phyloP scores from a whole-genome alignment of 2,113 vertebrate genomes.

The Regulus satrapa region DNA sequence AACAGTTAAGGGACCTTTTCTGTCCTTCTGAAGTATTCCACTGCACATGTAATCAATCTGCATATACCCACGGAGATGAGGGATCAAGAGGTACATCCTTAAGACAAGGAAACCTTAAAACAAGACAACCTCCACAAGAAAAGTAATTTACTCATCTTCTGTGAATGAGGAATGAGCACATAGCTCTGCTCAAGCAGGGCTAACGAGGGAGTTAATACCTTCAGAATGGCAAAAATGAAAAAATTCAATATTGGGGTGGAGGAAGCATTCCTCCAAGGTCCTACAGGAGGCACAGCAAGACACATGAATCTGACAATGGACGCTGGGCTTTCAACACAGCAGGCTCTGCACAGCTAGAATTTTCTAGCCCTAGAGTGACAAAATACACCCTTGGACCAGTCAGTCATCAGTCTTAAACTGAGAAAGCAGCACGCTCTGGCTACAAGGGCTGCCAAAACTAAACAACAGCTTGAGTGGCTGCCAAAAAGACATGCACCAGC shows the following conservation, averaged over 20 bases:
- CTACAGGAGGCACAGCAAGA: neutral
- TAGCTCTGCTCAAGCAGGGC: neutral
- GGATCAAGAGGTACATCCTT: neutral
- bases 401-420: slow-evolving; percentile 8
- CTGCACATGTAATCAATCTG: neutral
- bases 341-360: slow-evolving; percentile 1
- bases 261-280: neutral
- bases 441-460: slow-evolving; percentile 64
- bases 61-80: neutral
- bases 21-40: neutral
- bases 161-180: neutral
- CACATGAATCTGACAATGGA: neutral
- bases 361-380: slow-evolving; percentile 22
- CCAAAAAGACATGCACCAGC: slow-evolving; percentile 73
- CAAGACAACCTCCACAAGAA: neutral
- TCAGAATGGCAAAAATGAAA: neutral
- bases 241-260: neutral
- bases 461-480: slow-evolving; percentile 74
- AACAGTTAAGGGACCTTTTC: neutral
- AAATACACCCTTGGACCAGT: slow-evolving; percentile 17
- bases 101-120: neutral
- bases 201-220: neutral
- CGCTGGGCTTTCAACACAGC: neutral
- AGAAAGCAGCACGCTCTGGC: slow-evolving; percentile 41
- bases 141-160: neutral